Evolutionary conservation across 2,113 vertebrate species (phyloP), one percentile per base, ranked within the genome.

Genomic region (Galbula dea): DNA sequence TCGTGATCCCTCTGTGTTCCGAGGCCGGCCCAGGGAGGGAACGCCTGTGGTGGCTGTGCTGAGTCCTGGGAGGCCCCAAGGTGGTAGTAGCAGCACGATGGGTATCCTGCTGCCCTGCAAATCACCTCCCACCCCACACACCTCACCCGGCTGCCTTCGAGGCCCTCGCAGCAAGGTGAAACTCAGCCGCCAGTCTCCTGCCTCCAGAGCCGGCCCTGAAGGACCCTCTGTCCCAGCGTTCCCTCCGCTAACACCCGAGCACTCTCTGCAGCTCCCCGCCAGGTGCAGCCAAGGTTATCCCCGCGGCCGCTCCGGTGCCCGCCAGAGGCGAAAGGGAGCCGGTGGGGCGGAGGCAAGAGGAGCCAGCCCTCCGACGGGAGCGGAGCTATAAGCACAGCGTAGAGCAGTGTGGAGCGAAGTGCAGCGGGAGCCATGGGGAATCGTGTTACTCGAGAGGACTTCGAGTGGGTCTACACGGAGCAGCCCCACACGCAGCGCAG

Each of bases 401-500:
- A 29, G 83, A 18, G 82, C 22, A 8, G 86, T 0, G 41, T 6
- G 45, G 15, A 2, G 67, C 4, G 34, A 20, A 39, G n/a, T n/a
- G n/a, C 26, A 6, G 86, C 1, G 1, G 51, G 4, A 83, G 52
- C 55, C 45, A 99, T 99, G 99, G 99, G 98, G 10, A 98, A 98
- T 75, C 61, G 97, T 63, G 98, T 97, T 39, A 97, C 93, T 43
- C 98, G 98, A 52, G 96, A 30, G 13, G 99, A 99, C 91, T 99
- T 99, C 97, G 99, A 99, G 96, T 99, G 99, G 99, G 99, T 99
- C 75, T 99, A 99, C 96, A 98, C 95, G 32, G 99, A 99, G 66
- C 99, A 99, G 96, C 99, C 99, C 11, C 99, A 99, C 97, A 99
- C 99, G 19, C 98, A 99, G 67, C 98, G 99, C 86, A 98, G 99